phyloP scores from a whole-genome alignment of 2,113 vertebrate species.

The Psittacara wagleri region DNA sequence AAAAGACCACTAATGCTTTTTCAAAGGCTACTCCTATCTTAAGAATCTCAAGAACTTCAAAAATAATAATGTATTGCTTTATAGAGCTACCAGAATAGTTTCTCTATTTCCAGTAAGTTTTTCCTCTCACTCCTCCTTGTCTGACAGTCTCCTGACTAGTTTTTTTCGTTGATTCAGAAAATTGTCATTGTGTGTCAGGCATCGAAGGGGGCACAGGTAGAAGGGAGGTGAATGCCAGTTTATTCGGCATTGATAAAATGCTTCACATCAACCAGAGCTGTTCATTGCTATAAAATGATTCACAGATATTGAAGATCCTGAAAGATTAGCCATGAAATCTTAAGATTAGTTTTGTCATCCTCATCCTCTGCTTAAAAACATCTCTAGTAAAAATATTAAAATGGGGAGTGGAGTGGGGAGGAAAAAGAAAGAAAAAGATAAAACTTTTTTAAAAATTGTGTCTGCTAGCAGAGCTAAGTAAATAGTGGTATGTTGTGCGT shows the following conservation, averaged over 20 bases:
- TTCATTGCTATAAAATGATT: neutral
- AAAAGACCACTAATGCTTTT: conserved; percentile 10
- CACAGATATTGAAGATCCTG: neutral
- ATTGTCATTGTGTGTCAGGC: neutral
- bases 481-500: neutral
- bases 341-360: neutral
- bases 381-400: neutral
- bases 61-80: neutral
- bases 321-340: neutral
- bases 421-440: neutral
- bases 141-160: neutral
- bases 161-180: neutral
- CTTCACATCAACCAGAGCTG: neutral
- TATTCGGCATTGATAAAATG: neutral
- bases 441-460: neutral
- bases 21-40: conserved; percentile 13
- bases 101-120: neutral
- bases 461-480: neutral
- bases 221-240: neutral
- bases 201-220: neutral
- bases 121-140: neutral
- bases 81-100: neutral
- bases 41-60: neutral
- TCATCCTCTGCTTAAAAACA: neutral
- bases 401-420: neutral